Percentiles rank a stretch among this genome's conserved stretches.
phyloP scores from a whole-genome alignment of 64 coral and sea anemone genomes.

The Hydrozoanthus tunicans region DNA sequence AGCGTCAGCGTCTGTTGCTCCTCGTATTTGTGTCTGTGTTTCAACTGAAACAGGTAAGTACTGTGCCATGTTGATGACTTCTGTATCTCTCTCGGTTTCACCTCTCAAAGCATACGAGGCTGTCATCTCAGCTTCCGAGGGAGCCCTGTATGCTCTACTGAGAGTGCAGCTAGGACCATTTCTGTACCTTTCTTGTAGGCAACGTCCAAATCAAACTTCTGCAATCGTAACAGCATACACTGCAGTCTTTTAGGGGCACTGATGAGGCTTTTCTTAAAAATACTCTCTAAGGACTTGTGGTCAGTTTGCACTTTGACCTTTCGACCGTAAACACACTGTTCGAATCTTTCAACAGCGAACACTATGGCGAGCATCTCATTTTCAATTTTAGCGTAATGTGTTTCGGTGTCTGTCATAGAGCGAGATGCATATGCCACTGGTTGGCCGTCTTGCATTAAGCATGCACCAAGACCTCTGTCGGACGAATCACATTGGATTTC shows the following conservation, averaged over 20 bases:
- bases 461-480: no score
- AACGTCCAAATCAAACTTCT: constrained; percentile 48
- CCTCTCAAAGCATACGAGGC: not conserved
- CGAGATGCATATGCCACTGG: no score
- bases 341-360: no score
- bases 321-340: not conserved
- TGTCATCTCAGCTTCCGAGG: not conserved
- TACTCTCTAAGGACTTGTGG: constrained; percentile 62
- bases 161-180: constrained; percentile 42
- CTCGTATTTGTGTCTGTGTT: constrained; percentile 29
- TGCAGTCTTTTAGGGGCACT: constrained; percentile 56
- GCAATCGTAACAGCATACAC: constrained; percentile 49
- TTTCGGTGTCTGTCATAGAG: no score
- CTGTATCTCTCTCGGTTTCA: constrained; percentile 42
- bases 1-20: constrained; percentile 41
- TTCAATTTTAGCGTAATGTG: no score
- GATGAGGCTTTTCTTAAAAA: constrained; percentile 56
- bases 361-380: no score
- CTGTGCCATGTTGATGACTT: constrained; percentile 52
- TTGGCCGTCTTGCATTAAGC: no score
- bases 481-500: no score
- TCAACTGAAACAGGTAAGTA: constrained; percentile 60
- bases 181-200: constrained; percentile 65
- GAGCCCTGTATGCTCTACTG: constrained; percentile 61
- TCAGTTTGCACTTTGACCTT: constrained; percentile 52